Conservation (phyloP, 2,888 invertebrate genomes). For the Dryomyza anilis region DNA sequence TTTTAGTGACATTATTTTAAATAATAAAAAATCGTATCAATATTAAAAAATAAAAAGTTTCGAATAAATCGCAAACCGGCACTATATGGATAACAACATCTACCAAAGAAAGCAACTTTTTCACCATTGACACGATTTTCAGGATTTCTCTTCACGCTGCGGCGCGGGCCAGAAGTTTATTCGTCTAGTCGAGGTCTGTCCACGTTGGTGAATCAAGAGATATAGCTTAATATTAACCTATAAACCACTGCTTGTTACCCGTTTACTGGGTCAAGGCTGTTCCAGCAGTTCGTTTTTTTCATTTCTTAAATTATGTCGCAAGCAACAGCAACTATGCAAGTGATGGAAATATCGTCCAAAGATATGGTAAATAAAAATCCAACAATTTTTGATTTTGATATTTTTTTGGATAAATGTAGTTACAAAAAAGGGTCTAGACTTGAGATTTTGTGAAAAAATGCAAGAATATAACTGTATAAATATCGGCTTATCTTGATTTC, state of each 20-base stretch:
- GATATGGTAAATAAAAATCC: conserved; percentile 50
- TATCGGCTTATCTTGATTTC: background rate
- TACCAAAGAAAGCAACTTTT: conserved; percentile 6
- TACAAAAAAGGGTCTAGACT: too few relatives aligned
- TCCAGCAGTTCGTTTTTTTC: background rate
- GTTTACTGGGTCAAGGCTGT: conserved; percentile 22
- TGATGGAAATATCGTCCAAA: conserved; percentile 52
- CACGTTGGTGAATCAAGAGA: too few relatives aligned
- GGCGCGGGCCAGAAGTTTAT: too few relatives aligned
- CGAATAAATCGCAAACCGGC: background rate
- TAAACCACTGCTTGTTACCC: background rate
- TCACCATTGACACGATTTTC: background rate
- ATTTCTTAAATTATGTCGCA: conserved; percentile 6
- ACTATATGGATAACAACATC: background rate
- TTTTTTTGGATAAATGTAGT: too few relatives aligned
- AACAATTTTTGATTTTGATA: background rate
- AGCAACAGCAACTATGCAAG: conserved; percentile 29
- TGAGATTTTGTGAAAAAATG: background rate
- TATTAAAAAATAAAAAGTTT: background rate
- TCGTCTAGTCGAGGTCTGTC: too few relatives aligned
- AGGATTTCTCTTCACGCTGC: conserved; percentile 31
- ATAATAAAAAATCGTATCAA: conserved; percentile 2
- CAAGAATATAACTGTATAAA: background rate
- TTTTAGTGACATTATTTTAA: conserved; percentile 24
- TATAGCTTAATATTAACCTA: too few relatives aligned